Evolutionary conservation across 1,140 invertebrate genomes (phyloP).

Genomic region (Drosophila cardini): DNA sequence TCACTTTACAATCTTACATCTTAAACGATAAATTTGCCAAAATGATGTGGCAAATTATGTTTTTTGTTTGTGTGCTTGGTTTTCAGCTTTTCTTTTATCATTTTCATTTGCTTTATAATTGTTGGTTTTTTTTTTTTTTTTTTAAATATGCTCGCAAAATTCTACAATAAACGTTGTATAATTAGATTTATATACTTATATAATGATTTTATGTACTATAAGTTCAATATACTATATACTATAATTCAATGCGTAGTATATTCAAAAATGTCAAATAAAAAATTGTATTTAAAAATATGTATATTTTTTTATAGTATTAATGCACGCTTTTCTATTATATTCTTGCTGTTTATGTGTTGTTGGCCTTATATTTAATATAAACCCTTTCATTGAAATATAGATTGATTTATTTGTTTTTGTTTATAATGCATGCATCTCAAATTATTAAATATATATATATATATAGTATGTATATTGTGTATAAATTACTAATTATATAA

Average conservation of each 20-base stretch:
- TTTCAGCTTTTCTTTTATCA: slow-evolving; percentile 39
- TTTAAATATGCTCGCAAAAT: slow-evolving; percentile 73
- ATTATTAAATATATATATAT: slow-evolving; percentile 43
- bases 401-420: slow-evolving; percentile 47
- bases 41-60: slow-evolving; percentile 41
- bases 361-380: slow-evolving; percentile 61
- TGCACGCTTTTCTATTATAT: slow-evolving; percentile 43
- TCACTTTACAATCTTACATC: slow-evolving; percentile 77
- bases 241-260: slow-evolving; percentile 75
- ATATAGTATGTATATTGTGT: slow-evolving; percentile 47
- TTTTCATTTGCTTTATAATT: slow-evolving; percentile 10
- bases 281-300: slow-evolving; percentile 78
- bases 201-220: slow-evolving; percentile 50
- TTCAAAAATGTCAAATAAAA: slow-evolving; percentile 77
- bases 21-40: slow-evolving; percentile 64
- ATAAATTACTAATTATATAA: slow-evolving; percentile 81
- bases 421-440: slow-evolving; percentile 58
- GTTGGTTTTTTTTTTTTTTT: slow-evolving; percentile 33
- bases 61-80: slow-evolving; percentile 56
- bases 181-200: slow-evolving; percentile 38
- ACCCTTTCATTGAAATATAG: slow-evolving; percentile 46
- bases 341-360: slow-evolving; percentile 33
- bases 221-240: slow-evolving; percentile 53
- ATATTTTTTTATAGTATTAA: slow-evolving; percentile 51
- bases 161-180: slow-evolving; percentile 71